Percentiles rank a stretch among this genome's conserved stretches.
Conservation (phyloP, 2,113 vertebrate genomes). For the Indri indri region DNA sequence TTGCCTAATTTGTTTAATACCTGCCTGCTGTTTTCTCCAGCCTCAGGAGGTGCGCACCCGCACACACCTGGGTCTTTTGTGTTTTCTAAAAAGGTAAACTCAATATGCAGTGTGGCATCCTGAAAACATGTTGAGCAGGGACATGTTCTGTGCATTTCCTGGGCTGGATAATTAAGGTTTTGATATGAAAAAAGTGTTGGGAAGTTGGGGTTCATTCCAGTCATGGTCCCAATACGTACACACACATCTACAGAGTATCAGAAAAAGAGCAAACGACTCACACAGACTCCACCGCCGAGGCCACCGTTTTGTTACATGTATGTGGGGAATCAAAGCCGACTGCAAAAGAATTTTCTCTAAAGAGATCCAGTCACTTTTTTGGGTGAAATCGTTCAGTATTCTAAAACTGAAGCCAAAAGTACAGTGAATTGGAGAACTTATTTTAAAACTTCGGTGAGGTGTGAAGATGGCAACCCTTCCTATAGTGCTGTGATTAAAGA, state of each 20-base stretch:
- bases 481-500: neutral
- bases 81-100: accelerated
- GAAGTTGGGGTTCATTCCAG: no score
- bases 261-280: neutral
- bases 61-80: accelerated
- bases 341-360: neutral
- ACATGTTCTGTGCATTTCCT: accelerated
- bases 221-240: no score
- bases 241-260: neutral
- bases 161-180: neutral
- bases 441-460: neutral
- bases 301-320: neutral
- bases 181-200: neutral
- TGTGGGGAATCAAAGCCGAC: neutral
- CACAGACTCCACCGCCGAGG: accelerated
- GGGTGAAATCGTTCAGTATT: neutral
- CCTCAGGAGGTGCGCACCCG: accelerated
- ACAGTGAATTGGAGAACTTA: neutral
- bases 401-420: neutral
- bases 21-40: neutral
- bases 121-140: no score
- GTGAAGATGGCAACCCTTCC: neutral
- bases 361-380: neutral
- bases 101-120: accelerated
- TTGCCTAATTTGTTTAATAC: neutral